A percentile compares a stretch with the other conserved stretches of the same genome.
These are phyloP conservation scores for Caenorhabditis latens DNA, from an alignment of 1,140 invertebrate genomes.

Conservation along the genomic window DNA sequence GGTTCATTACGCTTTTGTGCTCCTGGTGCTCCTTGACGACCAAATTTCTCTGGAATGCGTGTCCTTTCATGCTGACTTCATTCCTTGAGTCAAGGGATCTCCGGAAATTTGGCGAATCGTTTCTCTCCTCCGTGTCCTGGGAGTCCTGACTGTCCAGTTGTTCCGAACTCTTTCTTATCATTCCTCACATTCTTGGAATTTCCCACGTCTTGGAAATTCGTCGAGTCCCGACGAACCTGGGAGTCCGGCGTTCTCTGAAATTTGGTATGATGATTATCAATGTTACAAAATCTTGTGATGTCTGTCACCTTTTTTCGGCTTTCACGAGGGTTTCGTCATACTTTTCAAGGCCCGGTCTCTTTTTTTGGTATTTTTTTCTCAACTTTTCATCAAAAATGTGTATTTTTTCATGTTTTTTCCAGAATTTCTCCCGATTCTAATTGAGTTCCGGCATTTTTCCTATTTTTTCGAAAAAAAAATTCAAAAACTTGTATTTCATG, in stretches of 20 bases:
- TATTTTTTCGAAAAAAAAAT: too few relatives aligned
- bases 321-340: too few relatives aligned
- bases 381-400: too few relatives aligned
- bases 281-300: too few relatives aligned
- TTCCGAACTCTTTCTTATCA: constrained; percentile 79
- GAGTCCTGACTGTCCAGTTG: constrained; percentile 76
- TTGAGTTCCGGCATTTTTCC: too few relatives aligned
- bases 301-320: too few relatives aligned
- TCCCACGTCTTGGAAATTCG: constrained; percentile 76
- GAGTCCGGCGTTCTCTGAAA: constrained; percentile 68
- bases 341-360: too few relatives aligned
- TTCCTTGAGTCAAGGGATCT: constrained; percentile 67
- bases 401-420: too few relatives aligned
- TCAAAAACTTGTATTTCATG: too few relatives aligned
- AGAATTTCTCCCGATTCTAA: too few relatives aligned
- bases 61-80: constrained; percentile 66
- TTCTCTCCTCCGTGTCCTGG: constrained; percentile 71
- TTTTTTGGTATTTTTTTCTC: too few relatives aligned
- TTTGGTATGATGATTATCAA: neutral
- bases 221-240: constrained; percentile 69
- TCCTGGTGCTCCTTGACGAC: constrained; percentile 82
- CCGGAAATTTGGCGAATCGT: too few relatives aligned
- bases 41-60: constrained; percentile 76
- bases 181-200: constrained; percentile 78
- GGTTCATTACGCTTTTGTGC: constrained; percentile 78